phyloP scores from a whole-genome alignment of 2,113 vertebrate species.

The Cyanocitta stelleri region DNA sequence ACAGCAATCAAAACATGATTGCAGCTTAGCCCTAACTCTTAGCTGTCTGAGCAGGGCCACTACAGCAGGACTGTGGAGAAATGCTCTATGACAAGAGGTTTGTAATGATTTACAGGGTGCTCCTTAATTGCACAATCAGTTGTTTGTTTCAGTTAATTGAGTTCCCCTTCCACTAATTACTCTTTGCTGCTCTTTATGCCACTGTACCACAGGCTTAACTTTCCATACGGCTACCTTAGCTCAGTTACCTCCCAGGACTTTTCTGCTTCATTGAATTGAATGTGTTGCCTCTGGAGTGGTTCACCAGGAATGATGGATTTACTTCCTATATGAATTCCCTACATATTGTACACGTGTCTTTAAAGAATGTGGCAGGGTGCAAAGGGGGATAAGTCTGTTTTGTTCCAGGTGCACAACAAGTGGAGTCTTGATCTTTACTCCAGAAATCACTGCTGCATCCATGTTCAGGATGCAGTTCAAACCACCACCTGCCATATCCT shows the following conservation, averaged over 20 bases:
- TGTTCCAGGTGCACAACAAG: background rate
- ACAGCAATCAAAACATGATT: background rate
- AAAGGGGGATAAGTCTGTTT: background rate
- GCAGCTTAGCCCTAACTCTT: background rate
- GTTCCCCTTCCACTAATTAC: constrained; percentile 47
- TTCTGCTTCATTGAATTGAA: background rate
- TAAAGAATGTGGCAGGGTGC: background rate
- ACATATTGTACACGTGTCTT: background rate
- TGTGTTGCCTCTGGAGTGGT: background rate
- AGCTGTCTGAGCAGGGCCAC: background rate
- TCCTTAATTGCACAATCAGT: constrained; percentile 48
- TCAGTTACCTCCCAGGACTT: background rate
- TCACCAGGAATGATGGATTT: background rate
- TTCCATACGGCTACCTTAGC: background rate
- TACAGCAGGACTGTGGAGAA: background rate
- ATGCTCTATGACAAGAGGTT: constrained; percentile 15
- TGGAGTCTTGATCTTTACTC: background rate
- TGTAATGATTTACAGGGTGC: constrained; percentile 47
- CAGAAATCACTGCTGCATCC: background rate
- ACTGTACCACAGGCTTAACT: background rate
- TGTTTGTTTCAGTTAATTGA: constrained; percentile 66
- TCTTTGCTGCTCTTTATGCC: constrained; percentile 14
- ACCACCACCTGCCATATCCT: background rate
- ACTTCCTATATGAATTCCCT: background rate
- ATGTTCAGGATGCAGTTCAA: background rate